Evolutionary conservation across 2,888 invertebrate genomes (phyloP).

Genomic region (Gnatocerus cornutus): DNA sequence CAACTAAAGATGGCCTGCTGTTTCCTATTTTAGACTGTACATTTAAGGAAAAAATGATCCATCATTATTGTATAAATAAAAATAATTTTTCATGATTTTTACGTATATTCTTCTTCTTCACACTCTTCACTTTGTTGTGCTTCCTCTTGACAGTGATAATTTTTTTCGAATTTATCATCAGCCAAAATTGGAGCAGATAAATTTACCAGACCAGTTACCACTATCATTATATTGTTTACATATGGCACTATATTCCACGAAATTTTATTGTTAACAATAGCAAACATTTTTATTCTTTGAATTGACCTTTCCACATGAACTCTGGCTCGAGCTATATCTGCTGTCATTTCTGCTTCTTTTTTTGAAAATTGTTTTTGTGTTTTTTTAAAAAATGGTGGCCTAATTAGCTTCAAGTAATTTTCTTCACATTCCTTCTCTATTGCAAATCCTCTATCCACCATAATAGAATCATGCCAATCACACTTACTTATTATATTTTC

Average conservation of each 20-base stretch:
- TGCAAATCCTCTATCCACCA: constrained; percentile 50
- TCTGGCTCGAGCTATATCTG: constrained; percentile 47
- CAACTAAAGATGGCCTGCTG: too few species aligned
- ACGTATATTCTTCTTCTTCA: background rate
- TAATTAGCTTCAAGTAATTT: constrained; percentile 39
- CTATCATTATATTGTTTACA: constrained; percentile 26
- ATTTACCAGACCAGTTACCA: constrained; percentile 13
- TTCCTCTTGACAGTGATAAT: too few species aligned
- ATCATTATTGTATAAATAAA: too few species aligned
- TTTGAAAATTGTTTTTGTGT: constrained; percentile 43
- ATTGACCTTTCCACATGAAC: constrained; percentile 43
- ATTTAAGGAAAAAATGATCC: too few species aligned
- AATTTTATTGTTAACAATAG: constrained; percentile 27
- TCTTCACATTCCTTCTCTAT: constrained; percentile 42
- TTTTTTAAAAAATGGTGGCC: constrained; percentile 50
- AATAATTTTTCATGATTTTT: too few species aligned
- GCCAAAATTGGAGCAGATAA: constrained; percentile 27
- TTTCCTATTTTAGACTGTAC: too few species aligned
- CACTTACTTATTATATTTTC: constrained; percentile 22
- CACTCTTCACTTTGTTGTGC: background rate
- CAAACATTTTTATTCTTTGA: constrained; percentile 43
- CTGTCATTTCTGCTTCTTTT: constrained; percentile 43
- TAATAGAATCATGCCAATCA: constrained; percentile 34
- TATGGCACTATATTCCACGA: constrained; percentile 18
- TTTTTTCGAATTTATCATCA: constrained; percentile 42